These are phyloP conservation scores for Chelonus insularis DNA, from an alignment of 1,140 invertebrate species.

Conservation along the genomic window DNA sequence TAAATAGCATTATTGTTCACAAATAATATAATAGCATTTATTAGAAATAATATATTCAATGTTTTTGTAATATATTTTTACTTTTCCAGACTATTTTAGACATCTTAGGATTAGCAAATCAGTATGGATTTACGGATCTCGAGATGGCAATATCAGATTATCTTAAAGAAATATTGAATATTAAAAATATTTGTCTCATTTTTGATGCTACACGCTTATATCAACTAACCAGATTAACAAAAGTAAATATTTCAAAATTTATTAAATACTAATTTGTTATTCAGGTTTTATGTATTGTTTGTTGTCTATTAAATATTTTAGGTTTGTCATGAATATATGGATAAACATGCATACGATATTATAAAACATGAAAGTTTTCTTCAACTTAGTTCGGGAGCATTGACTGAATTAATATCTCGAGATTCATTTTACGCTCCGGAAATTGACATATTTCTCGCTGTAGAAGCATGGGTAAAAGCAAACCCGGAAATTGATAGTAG, in stretches of 20 bases:
- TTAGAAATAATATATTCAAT: too few relatives aligned
- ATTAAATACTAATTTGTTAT: not conserved
- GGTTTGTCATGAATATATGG: constrained; percentile 81
- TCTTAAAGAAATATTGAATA: constrained; percentile 82
- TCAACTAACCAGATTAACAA: constrained; percentile 65
- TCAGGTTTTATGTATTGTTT: not conserved
- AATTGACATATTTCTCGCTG: constrained; percentile 91
- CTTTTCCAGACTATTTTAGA: constrained; percentile 48
- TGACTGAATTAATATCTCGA: constrained; percentile 82
- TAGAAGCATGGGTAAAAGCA: constrained; percentile 81
- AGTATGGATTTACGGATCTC: constrained; percentile 92
- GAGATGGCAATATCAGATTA: constrained; percentile 92
- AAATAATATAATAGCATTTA: too few relatives aligned
- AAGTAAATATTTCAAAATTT: constrained; percentile 46
- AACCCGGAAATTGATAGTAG: constrained; percentile 70
- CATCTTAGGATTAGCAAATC: constrained; percentile 77
- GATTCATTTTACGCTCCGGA: constrained; percentile 96
- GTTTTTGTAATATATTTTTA: not conserved
- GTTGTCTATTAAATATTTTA: too few relatives aligned
- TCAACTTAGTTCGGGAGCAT: constrained; percentile 76
- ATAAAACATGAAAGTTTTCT: constrained; percentile 83
- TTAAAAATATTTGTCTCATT: constrained; percentile 90
- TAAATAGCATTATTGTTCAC: constrained; percentile 23
- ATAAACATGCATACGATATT: constrained; percentile 83
- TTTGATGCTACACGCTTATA: constrained; percentile 87